Evolutionary conservation across 2,888 invertebrate species (phyloP).

Genomic region (Bellardia bayeri): DNA sequence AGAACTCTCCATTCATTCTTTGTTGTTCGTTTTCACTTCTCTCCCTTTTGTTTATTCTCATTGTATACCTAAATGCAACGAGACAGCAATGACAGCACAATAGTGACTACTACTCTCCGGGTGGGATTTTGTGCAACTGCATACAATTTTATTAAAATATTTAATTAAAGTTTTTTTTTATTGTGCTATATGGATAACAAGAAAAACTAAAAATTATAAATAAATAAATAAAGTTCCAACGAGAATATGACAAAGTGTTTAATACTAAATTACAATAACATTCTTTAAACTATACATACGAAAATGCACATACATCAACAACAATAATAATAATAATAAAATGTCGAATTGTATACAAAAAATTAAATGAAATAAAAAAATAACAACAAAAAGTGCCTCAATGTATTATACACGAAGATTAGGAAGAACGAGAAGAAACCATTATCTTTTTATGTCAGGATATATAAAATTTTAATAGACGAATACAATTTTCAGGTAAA

Average conservation of each 20-base stretch:
- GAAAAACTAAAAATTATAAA: constrained; percentile 17
- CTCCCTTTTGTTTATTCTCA: constrained; percentile 53
- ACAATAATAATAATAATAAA: constrained; percentile 1
- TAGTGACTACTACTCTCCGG: constrained; percentile 62
- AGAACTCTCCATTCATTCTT: constrained; percentile 63
- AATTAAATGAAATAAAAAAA: constrained; percentile 29
- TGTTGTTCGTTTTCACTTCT: constrained; percentile 58
- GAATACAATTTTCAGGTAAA: constrained; percentile 40
- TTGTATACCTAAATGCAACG: constrained; percentile 59
- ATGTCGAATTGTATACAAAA: constrained; percentile 9
- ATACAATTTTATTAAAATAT: constrained; percentile 51
- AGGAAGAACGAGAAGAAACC: constrained; percentile 46
- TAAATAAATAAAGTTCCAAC: constrained; percentile 20
- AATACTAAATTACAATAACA: not conserved
- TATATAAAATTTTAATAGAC: constrained; percentile 40
- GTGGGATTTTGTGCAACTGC: constrained; percentile 68
- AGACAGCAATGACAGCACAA: constrained; percentile 57
- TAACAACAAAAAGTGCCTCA: constrained; percentile 61
- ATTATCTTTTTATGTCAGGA: constrained; percentile 43
- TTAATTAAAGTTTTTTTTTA: constrained; percentile 21
- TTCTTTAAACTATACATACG: constrained; percentile 14
- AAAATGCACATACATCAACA: constrained; percentile 10
- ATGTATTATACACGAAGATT: constrained; percentile 55
- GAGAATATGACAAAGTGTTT: constrained; percentile 36
- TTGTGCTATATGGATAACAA: not conserved